Evolutionary conservation across 2,113 vertebrate species (phyloP).

Genomic region (Aplodontia rufa): DNA sequence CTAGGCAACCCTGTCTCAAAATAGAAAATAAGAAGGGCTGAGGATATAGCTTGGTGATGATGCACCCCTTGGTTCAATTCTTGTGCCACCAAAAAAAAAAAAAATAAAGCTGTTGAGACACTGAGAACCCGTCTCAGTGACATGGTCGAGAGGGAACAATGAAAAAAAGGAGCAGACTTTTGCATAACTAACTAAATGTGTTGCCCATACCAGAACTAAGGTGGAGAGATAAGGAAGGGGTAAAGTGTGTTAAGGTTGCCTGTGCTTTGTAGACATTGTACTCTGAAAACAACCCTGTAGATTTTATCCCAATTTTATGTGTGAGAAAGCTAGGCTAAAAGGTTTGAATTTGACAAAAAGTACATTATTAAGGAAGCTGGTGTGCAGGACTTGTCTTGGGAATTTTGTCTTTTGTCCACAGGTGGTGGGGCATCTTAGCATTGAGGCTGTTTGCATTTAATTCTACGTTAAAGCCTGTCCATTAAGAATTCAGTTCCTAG

Average conservation of each 20-base stretch:
- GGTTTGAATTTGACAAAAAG: neutral
- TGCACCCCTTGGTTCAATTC: no score
- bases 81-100: no score
- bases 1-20: no score
- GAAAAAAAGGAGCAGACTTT: neutral
- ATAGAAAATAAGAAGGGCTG: no score
- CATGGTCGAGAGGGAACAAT: neutral
- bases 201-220: neutral
- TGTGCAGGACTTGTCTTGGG: neutral
- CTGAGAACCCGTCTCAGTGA: neutral
- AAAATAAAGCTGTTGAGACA: neutral
- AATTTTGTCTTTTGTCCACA: neutral
- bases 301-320: neutral
- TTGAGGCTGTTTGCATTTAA: neutral
- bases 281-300: neutral
- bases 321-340: neutral
- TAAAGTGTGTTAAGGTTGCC: neutral
- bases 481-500: neutral
- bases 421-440: neutral
- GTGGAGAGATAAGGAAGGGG: neutral
- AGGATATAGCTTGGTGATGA: no score
- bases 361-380: neutral
- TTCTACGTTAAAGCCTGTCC: neutral
- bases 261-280: neutral
- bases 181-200: neutral